A percentile compares a stretch with the other conserved stretches of the same genome.
Conservation (phyloP, 2,888 invertebrate species). For the Drosophila leonis region DNA sequence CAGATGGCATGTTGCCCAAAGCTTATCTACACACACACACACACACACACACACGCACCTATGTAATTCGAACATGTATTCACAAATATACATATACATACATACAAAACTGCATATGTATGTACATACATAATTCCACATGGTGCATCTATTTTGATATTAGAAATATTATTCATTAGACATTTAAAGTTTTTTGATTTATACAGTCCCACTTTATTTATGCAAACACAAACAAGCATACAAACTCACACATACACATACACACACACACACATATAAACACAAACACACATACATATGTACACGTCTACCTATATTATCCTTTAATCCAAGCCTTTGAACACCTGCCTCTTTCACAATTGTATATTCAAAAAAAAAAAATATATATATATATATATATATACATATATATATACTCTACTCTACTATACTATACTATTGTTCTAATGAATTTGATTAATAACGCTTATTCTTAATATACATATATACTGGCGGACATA, state of each 20-base stretch:
- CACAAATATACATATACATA: background rate
- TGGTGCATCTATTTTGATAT: conserved; percentile 5
- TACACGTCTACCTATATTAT: background rate
- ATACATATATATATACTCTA: background rate
- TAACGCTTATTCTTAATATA: conserved; percentile 1
- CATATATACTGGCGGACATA: conserved; percentile 8
- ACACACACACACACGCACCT: background rate
- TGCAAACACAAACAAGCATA: background rate
- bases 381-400: conserved; percentile 6
- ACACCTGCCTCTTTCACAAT: background rate
- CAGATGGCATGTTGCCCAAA: background rate
- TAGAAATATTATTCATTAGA: background rate
- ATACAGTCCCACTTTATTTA: conserved; percentile 4
- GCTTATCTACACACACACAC: too few species aligned
- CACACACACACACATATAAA: background rate
- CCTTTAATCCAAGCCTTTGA: conserved; percentile 1
- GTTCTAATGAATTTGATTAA: conserved; percentile 4
- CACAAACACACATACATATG: background rate
- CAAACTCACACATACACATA: background rate
- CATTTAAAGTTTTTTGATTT: conserved; percentile 8
- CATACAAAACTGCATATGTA: background rate
- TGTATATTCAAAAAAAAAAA: too few species aligned
- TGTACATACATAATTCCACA: background rate
- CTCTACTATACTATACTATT: conserved; percentile 2
- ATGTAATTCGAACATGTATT: background rate